A percentile compares a stretch with the other conserved stretches of the same genome.
phyloP scores from a whole-genome alignment of 2,113 vertebrate genomes.

The Leucosticte australis region DNA sequence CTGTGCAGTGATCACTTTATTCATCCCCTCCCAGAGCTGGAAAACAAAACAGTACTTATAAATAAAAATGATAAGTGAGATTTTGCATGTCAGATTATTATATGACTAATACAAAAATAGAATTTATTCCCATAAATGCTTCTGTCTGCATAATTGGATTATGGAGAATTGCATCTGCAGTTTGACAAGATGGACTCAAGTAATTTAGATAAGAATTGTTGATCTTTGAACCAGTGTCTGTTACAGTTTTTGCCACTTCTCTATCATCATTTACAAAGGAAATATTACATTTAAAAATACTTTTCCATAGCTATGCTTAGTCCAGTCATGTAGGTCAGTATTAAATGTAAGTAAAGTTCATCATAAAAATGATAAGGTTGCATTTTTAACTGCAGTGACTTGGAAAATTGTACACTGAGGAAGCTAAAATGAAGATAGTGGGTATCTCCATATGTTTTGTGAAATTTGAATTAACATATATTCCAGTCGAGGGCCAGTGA shows the following conservation, averaged over 20 bases:
- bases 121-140: background rate
- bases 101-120: background rate
- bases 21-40: fast-evolving
- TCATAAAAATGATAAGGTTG: background rate
- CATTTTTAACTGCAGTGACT: background rate
- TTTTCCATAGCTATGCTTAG: background rate
- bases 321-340: background rate
- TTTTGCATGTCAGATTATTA: background rate
- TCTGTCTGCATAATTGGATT: background rate
- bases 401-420: background rate
- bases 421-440: background rate
- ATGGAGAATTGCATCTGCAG: background rate
- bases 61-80: background rate
- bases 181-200: background rate
- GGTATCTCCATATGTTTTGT: background rate
- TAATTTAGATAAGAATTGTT: background rate
- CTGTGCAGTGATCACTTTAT: background rate
- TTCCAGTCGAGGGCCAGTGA: background rate
- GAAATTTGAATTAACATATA: background rate
- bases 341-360: background rate
- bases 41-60: background rate
- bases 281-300: background rate
- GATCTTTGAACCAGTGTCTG: background rate
- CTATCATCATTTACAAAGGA: background rate
- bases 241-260: background rate